Conservation (phyloP, 2,888 invertebrate species). For the Zele albiditarsus region DNA sequence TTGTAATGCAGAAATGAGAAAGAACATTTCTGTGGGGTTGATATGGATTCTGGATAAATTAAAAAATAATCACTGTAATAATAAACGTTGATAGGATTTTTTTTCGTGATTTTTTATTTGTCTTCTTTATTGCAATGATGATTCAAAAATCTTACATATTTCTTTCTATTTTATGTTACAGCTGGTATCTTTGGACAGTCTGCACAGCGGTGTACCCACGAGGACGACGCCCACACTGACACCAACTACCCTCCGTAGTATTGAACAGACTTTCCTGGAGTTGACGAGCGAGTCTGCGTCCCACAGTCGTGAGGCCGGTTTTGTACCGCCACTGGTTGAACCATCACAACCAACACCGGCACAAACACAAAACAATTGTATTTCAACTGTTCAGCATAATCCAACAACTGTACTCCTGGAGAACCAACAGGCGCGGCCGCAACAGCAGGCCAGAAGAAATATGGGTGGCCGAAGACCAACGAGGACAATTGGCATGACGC, state of each 20-base stretch:
- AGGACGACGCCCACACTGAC: slow-evolving; percentile 95
- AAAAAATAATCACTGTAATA: too few relatives aligned
- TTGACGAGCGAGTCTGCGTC: slow-evolving; percentile 84
- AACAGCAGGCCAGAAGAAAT: slow-evolving; percentile 79
- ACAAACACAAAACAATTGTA: slow-evolving; percentile 69
- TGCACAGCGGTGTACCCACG: slow-evolving; percentile 92
- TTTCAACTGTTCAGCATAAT: slow-evolving; percentile 41
- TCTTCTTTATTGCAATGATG: neutral
- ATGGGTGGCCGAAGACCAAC: slow-evolving; percentile 89
- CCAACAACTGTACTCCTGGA: slow-evolving; percentile 48
- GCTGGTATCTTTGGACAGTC: slow-evolving; percentile 89
- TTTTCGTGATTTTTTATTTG: neutral
- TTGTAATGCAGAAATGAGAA: too few relatives aligned
- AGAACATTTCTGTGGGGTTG: too few relatives aligned
- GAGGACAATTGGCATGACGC: slow-evolving; percentile 84
- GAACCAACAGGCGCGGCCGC: slow-evolving; percentile 73
- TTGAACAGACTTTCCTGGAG: slow-evolving; percentile 94
- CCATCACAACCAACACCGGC: slow-evolving; percentile 70
- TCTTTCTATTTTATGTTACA: slow-evolving; percentile 73
- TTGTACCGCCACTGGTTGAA: slow-evolving; percentile 86
- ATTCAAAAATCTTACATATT: slow-evolving; percentile 1
- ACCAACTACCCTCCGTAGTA: slow-evolving; percentile 92
- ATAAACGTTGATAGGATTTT: neutral
- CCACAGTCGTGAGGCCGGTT: slow-evolving; percentile 91
- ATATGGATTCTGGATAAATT: too few relatives aligned